Conservation (phyloP, 2,888 invertebrate species). For the Neocrepidodera transversa region DNA sequence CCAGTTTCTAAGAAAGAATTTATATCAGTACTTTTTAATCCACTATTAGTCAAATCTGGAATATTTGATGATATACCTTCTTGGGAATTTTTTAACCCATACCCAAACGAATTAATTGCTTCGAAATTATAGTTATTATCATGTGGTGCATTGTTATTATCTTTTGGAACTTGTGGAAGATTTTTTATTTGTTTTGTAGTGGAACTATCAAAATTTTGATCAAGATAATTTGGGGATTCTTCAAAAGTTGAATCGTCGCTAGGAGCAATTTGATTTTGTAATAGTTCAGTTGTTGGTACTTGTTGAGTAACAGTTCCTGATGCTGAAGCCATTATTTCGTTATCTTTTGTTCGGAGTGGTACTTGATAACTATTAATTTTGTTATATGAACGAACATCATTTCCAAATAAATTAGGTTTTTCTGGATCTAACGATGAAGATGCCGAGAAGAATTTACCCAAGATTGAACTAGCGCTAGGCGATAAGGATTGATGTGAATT, state of each 20-base stretch:
- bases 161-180: neutral
- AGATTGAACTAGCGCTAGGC: constrained; percentile 42
- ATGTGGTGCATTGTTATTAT: neutral
- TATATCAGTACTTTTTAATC: neutral
- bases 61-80: neutral
- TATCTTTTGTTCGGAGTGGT: neutral
- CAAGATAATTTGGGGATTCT: neutral
- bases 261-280: neutral
- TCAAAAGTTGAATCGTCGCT: neutral
- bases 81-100: neutral
- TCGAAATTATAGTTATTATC: neutral
- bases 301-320: constrained; percentile 19
- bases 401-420: constrained; percentile 45
- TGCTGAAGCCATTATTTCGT: constrained; percentile 16
- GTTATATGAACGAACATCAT: constrained; percentile 33
- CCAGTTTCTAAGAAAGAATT: neutral
- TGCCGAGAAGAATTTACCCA: constrained; percentile 51
- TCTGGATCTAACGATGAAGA: constrained; percentile 49
- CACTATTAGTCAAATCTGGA: neutral
- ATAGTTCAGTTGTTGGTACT: neutral
- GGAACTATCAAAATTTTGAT: neutral
- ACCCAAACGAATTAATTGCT: neutral
- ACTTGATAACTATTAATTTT: constrained; percentile 20
- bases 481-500: neutral
- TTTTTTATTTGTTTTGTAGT: neutral